Base-by-base conservation (phyloP, 2,797 vertebrate species). In the Rhynchonycteris naso region DNA sequence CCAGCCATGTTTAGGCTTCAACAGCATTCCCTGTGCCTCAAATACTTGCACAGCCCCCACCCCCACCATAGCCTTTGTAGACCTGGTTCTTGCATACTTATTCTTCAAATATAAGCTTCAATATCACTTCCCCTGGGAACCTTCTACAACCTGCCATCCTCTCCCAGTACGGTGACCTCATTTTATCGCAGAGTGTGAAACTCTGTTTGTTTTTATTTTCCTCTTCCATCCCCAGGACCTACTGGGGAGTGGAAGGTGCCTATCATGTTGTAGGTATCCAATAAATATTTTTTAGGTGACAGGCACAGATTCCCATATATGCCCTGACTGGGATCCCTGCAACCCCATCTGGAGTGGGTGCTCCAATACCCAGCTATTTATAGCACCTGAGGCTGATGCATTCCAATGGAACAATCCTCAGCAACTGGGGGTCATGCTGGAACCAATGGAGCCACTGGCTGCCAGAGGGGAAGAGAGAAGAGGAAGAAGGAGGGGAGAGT, bases 1-100 rank as follows among this genome's bases (percentile, higher is more conserved):
- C n/a, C n/a, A 52, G 79, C 66, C 47, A 35, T 33, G n/a, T 15
- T 52, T 68, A 66, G 61, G 50, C 68, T 74, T 81, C 14, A 21
- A 18, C 7, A 24, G 33, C 0, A 0, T n/a, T 75, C 52, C 26
- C 71, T 28, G 22, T 54, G 71, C 54, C 33, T 78, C 54, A 28
- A 2, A 33, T 15, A 6, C 26, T 15, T n/a, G 43, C 11, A 13
- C 6, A 24, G 6, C 1, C 15, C 18, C 28, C 21, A 21, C 14
- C 43, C 68, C 7, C 19, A 5, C 11, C 68, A 13, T 28, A 63
- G 26, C 16, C 38, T 52, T 16, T 28, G 54, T 94, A 21, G 43
- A 43, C 56, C 86, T 54, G 4, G 9, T 7, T 58, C 16, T 4
- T 12, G 8, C 16, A 30, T 14, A 16, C 0, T 28, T 18, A 12